phyloP scores from a whole-genome alignment of 2,797 vertebrate species.

The Pempheris klunzingeri region DNA sequence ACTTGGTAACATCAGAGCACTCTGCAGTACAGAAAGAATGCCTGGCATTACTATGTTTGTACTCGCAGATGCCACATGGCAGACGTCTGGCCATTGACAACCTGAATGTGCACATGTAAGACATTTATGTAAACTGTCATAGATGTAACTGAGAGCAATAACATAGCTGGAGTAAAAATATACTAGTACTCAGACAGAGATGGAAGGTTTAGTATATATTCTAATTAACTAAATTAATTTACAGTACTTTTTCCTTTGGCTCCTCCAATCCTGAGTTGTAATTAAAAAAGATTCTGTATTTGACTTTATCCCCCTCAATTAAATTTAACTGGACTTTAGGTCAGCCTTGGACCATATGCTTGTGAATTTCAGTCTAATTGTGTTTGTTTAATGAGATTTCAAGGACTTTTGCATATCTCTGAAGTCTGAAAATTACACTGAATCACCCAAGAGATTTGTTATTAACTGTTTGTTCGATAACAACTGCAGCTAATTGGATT shows the following conservation, averaged over 20 bases:
- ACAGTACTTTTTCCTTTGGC: background rate
- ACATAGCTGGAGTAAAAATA: background rate
- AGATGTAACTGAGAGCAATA: background rate
- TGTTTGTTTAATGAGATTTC: conserved; percentile 23
- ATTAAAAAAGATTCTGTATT: conserved; percentile 3
- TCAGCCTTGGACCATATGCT: conserved; percentile 1
- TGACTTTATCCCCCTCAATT: background rate
- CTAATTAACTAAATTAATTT: background rate
- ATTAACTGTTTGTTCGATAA: conserved; percentile 27
- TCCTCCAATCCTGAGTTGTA: background rate
- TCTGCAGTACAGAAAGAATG: conserved; percentile 78
- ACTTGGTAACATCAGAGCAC: conserved; percentile 78
- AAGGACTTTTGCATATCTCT: background rate
- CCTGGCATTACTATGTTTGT: conserved; percentile 84
- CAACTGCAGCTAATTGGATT: conserved; percentile 34
- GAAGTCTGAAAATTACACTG: conserved; percentile 3
- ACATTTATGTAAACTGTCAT: conserved; percentile 14
- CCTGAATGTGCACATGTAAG: conserved; percentile 86
- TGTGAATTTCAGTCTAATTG: conserved; percentile 18
- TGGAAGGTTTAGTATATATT: background rate
- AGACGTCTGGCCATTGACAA: conserved; percentile 83
- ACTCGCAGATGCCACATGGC: conserved; percentile 76
- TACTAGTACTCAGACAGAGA: conserved; percentile 12
- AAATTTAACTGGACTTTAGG: conserved; percentile 4
- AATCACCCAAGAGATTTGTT: conserved; percentile 15